Base-by-base conservation (phyloP, 2,113 vertebrate genomes). In the Anhinga anhinga region DNA sequence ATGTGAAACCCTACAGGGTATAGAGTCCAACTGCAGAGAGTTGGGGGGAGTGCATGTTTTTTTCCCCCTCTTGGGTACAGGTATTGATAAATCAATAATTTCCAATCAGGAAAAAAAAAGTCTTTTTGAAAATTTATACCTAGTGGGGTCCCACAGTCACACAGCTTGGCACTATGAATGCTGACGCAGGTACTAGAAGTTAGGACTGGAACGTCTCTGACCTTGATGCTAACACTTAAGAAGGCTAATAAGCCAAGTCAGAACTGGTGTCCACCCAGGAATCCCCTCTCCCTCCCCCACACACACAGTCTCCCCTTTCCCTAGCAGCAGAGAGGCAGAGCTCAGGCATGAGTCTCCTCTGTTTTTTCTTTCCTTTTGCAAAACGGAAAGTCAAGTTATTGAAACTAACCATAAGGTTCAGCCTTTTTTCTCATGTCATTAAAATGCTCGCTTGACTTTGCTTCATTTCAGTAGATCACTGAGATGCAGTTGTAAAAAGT, bases 1-100 rank as follows among this genome's bases (percentile, higher is more conserved):
- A 22, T 40, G 29, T 72, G 42, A 86, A 47, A 52, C 16, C 7
- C 11, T 30, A n/a, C 7, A 42, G 29, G 15, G 7, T 40, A 59
- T 1, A 55, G 8, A 71, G 36, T n/a, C 22, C 38, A 61, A 1
- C 19, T 34, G 27, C 29, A 90, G 71, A 61, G 19, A 13, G 5
- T 4, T 67, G 30, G 9, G 4, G 5, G 5, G 4, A 11, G 6
- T 52, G 44, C 4, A 0, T 10, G 17, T 20, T 47, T 13, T 52
- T 1, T 20, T 13, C 17, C 58, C 14, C 10, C 8, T 0, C 47
- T 63, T 30, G 47, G 34, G 34, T 77, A 69, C 0, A 6, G 3
- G 3, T 71, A 84, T 50, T 45, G 26, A 16, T 26, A 4, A 50
- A 66, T 30, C 21, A 84, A 25, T 59, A 2, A 66, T 32, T 72